These are phyloP conservation scores for Orientallactaga sibirica DNA, from an alignment of 2,797 vertebrate genomes.

Conservation along the genomic window DNA sequence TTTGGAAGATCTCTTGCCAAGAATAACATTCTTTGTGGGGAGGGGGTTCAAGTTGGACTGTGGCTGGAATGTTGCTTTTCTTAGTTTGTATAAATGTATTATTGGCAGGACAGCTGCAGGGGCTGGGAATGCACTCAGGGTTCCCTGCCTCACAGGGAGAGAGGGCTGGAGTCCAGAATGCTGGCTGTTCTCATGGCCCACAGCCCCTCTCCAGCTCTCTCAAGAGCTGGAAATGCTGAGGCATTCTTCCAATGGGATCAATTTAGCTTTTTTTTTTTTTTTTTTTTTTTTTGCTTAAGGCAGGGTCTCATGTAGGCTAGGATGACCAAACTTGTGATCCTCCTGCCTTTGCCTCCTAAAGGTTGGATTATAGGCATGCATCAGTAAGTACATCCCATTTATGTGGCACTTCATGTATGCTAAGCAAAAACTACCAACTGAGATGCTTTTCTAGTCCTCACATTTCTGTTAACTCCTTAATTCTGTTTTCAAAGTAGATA, in stretches of 20 bases:
- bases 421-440: too few species aligned
- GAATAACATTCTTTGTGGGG: slow-evolving; percentile 75
- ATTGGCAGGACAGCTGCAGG: slow-evolving; percentile 61
- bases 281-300: too few species aligned
- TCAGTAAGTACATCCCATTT: too few species aligned
- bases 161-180: background rate
- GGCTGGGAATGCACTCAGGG: background rate
- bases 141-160: slow-evolving; percentile 4
- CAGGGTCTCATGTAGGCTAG: too few species aligned
- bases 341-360: too few species aligned
- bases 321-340: too few species aligned
- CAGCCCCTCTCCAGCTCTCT: background rate
- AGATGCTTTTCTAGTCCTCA: background rate
- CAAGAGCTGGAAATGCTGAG: slow-evolving; percentile 18
- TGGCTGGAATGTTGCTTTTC: slow-evolving; percentile 73
- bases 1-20: slow-evolving; percentile 78
- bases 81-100: slow-evolving; percentile 51
- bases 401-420: too few species aligned
- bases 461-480: slow-evolving; percentile 31
- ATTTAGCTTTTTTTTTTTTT: background rate
- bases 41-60: slow-evolving; percentile 47
- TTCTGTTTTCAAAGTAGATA: slow-evolving; percentile 66
- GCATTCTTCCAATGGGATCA: slow-evolving; percentile 1
- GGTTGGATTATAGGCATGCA: too few species aligned
- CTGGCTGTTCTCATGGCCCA: background rate